Evolutionary conservation across 2,888 invertebrate species (phyloP).

Genomic region (Stegana nigrithorax): DNA sequence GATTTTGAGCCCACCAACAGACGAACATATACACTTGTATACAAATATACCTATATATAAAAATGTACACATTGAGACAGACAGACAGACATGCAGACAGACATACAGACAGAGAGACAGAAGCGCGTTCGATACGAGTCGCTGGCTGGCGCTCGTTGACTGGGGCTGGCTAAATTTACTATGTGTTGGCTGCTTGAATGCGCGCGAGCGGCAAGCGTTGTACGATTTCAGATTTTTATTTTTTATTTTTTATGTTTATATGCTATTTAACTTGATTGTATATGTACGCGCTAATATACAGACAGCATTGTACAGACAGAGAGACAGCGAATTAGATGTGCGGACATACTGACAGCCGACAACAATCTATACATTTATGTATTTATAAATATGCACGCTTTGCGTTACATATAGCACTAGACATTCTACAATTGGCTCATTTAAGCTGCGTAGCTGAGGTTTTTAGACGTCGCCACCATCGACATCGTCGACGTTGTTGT

Average conservation of each 20-base stretch:
- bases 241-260: slow-evolving; percentile 24
- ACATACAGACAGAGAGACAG: neutral
- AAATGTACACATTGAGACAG: neutral
- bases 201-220: no score
- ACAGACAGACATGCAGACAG: slow-evolving; percentile 1
- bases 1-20: slow-evolving; percentile 14
- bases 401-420: slow-evolving; percentile 26
- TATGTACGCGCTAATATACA: slow-evolving; percentile 8
- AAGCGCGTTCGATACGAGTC: slow-evolving; percentile 16
- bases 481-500: no score
- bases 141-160: neutral
- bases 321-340: no score
- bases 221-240: no score
- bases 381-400: neutral
- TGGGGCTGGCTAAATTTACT: no score
- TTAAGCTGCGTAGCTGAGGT: slow-evolving; percentile 44
- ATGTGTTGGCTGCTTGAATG: no score
- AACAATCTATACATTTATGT: neutral
- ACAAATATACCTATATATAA: neutral
- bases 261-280: slow-evolving; percentile 31
- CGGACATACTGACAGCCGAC: slow-evolving; percentile 4
- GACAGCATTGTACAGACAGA: no score
- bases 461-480: slow-evolving; percentile 4
- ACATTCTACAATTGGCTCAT: slow-evolving; percentile 54
- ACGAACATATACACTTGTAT: neutral